Conservation (phyloP, 2,113 vertebrate species). For the Hemiprocne comata region DNA sequence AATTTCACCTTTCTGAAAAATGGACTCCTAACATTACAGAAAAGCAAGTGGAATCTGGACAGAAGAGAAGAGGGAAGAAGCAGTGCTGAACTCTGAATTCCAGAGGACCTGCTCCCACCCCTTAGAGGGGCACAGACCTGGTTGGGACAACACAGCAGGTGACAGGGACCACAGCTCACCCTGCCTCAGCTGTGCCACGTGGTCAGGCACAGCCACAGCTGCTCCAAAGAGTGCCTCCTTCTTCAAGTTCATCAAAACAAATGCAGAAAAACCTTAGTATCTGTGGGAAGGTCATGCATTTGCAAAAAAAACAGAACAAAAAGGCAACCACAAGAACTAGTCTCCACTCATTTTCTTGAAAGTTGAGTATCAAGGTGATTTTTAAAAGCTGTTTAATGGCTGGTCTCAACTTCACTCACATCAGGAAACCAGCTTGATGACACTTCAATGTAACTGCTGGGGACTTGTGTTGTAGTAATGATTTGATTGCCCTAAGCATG, state of each 20-base stretch:
- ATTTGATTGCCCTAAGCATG: background rate
- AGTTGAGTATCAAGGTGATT: background rate
- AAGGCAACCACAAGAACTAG: background rate
- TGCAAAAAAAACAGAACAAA: background rate
- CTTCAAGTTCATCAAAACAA: background rate
- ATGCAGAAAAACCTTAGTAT: background rate
- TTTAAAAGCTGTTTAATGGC: background rate
- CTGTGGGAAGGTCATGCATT: background rate
- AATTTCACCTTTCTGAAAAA: background rate
- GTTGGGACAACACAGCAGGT: background rate
- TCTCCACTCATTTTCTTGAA: background rate
- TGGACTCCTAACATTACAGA: background rate
- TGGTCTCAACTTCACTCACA: background rate
- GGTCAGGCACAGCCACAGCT: background rate
- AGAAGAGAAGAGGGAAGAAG: background rate
- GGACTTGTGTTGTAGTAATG: background rate
- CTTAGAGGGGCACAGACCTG: fast-evolving
- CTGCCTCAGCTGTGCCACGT: background rate
- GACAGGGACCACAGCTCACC: background rate
- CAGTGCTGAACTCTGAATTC: background rate
- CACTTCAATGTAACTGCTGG: background rate
- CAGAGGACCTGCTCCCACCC: background rate
- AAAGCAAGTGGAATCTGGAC: background rate
- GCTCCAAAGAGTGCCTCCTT: background rate
- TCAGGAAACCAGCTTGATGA: background rate